Base-by-base conservation (phyloP, 2,797 vertebrate species). In the Xiphorhynchus erythropygius region DNA sequence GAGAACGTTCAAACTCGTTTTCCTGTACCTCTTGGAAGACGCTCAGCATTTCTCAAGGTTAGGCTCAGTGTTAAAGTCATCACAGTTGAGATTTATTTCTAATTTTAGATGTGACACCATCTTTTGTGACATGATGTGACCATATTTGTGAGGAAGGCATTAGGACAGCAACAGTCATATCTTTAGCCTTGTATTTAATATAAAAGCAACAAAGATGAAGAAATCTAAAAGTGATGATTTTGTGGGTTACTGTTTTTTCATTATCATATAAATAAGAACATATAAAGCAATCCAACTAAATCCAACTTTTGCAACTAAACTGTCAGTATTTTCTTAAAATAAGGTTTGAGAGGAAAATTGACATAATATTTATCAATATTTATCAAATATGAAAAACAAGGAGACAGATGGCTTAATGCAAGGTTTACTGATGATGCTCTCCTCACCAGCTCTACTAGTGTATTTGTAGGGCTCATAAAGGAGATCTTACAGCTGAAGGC, bases 41-140 rank as follows among this genome's bases (percentile, higher is more conserved):
- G 2, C 27, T 94, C 57, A 77, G 41, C 67, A 68, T 90, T 96
- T 94, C 80, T 93, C 87, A 87, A 93, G 87, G 87, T 94, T 96
- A 82, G 80, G 52, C 70, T 93, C 67, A 65, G 50, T 65, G 89
- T 84, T 96, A 89, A 91, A 95, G 90, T 94, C 80, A 76, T 88
- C 91, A 84, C 91, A 93, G 94, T 75, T 93, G 94, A 91, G 89
- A 95, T 69, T 84, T 76, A 63, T 67, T 94, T 95, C 96, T 96
- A 93, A 96, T 90, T 94, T 96, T 95, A 94, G 59, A 65, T 87
- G 80, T 96, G 91, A 88, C 87, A 88, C 87, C 47, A 73, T 86
- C 65, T 93, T 97, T 91, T 97, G 91, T 96, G 95, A 91, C 89
- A 89, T 89, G 80, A 92, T 87, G 71, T 94, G 83, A 88, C 77